Conservation (phyloP, 2,888 invertebrate species). For the Epinotia brunnichana region DNA sequence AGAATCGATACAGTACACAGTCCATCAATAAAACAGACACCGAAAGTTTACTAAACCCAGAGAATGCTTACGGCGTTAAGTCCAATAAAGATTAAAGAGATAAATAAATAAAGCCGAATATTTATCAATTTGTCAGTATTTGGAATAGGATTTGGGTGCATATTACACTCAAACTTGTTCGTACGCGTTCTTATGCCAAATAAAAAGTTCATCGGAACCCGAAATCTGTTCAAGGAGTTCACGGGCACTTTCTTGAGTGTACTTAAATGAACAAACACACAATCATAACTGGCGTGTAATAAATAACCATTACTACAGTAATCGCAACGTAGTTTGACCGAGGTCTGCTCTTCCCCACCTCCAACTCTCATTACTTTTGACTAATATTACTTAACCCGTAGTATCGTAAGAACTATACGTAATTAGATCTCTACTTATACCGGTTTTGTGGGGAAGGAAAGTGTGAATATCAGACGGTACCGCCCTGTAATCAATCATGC, state of each 20-base stretch:
- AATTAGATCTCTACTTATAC: not conserved
- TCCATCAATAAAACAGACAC: no score
- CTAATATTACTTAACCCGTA: not conserved
- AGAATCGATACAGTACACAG: no score
- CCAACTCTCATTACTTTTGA: not conserved
- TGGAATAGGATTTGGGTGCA: no score
- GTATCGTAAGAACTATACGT: not conserved
- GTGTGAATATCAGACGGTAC: not conserved
- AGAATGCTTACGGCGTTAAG: no score
- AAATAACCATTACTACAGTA: not conserved
- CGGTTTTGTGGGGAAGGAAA: not conserved
- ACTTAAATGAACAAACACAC: not conserved
- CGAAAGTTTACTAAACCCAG: no score
- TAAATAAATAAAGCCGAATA: no score
- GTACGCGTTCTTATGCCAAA: no score
- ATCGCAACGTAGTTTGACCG: constrained; percentile 2
- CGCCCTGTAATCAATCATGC: constrained; percentile 23
- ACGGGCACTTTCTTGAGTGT: not conserved
- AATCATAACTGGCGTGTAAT: not conserved
- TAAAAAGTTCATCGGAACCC: no score
- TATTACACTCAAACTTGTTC: no score
- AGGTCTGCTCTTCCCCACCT: not conserved
- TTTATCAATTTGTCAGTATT: no score
- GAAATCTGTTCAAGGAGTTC: no score
- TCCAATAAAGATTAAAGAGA: no score